Evolutionary conservation across 2,113 vertebrate genomes (phyloP), one percentile per base, ranked within the genome.

Genomic region (Coreoperca whiteheadi): DNA sequence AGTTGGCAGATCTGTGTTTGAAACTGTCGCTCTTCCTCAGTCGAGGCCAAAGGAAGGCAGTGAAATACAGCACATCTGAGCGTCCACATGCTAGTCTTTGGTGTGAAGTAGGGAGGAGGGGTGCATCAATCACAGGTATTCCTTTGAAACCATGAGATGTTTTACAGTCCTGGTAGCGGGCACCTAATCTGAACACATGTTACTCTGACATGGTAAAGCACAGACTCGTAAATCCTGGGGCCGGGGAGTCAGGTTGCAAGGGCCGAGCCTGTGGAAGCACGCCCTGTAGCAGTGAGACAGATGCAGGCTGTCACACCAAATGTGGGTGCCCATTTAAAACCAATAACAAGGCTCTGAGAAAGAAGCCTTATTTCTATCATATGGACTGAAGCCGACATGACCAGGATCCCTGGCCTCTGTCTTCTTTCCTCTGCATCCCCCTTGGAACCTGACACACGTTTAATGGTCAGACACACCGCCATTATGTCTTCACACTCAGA

Each of bases 151-250:
- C 9, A 3, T 63, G 85, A 92, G 88, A 90, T 91, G 83, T 87
- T 94, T 94, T 87, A 92, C 85, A 68, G 87, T 79, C 39, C 39
- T 83, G 83, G 79, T 85, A 89, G 86, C n/a, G 63, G 85, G 86
- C 81, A 88, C 86, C 90, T 94, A 78, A 92, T 91, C 89, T 82
- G 81, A 91, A 91, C 91, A 93, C 91, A 89, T 91, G 88, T 87
- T 89, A 71, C 79, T 65, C 81, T 74, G 83, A 89, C 89, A 89
- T 68, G 78, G 87, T 59, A 70, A 90, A 85, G 86, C 87, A 85
- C 81, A 79, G 86, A 79, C 92, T 89, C 75, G 68, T 94, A 95
- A 94, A 94, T 94, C 91, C 79, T 8, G 0, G 8, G 64, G 77
- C 32, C 65, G 7, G 23, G 79, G 90, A 86, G 84, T 94, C 87